Percentiles rank a stretch among this genome's conserved stretches.
Conservation (phyloP, 2,797 vertebrate species). For the Orientallactaga sibirica region DNA sequence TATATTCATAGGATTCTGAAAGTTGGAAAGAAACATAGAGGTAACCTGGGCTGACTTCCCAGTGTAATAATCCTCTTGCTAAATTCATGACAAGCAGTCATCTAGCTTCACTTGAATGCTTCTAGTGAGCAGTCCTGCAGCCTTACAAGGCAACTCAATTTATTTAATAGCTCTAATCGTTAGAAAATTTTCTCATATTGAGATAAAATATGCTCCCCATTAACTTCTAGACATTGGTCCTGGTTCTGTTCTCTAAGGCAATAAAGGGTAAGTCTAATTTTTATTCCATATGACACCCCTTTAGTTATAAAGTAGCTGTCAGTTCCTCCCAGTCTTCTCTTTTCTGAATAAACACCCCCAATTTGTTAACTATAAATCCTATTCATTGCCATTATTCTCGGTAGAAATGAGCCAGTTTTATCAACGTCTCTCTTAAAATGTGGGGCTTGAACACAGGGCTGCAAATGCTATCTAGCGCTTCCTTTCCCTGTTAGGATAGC, state of each 20-base stretch:
- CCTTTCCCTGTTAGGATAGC: neutral
- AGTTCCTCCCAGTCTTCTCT: constrained; percentile 45
- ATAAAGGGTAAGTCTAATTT: constrained; percentile 73
- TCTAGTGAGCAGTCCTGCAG: constrained; percentile 61
- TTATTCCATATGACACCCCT: constrained; percentile 53
- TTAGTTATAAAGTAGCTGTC: constrained; percentile 66
- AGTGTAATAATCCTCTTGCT: constrained; percentile 32
- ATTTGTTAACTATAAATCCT: constrained; percentile 47
- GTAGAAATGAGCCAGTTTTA: constrained; percentile 57
- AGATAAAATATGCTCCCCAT: constrained; percentile 82
- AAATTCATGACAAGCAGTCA: constrained; percentile 39
- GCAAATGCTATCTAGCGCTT: neutral
- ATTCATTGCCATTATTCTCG: constrained; percentile 62
- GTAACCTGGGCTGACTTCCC: constrained; percentile 57
- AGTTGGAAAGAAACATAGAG: constrained; percentile 50
- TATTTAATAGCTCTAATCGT: constrained; percentile 79
- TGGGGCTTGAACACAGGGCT: neutral
- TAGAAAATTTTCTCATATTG: constrained; percentile 78
- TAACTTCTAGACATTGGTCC: constrained; percentile 76
- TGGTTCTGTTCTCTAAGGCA: constrained; percentile 70
- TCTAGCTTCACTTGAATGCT: constrained; percentile 57
- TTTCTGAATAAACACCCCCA: constrained; percentile 61
- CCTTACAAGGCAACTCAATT: constrained; percentile 75
- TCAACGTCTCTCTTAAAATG: constrained; percentile 24
- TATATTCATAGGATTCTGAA: constrained; percentile 66